Base-by-base conservation (phyloP, 2,888 invertebrate genomes). In the Strigamia maritima region DNA sequence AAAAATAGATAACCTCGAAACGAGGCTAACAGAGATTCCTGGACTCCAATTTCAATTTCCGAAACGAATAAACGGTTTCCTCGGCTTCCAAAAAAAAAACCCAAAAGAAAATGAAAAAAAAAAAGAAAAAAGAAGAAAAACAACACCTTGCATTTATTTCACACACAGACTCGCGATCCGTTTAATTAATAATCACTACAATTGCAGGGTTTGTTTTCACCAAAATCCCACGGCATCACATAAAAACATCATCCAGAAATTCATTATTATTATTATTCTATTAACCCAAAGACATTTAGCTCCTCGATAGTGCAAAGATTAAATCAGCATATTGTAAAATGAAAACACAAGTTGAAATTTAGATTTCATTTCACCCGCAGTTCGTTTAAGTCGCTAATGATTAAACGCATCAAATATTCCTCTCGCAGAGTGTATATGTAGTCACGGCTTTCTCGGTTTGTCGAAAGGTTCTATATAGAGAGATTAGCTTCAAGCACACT, bases 31-130 rank as follows among this genome's bases (percentile, higher is more conserved):
- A 60, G 19, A 60, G 60, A 60, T 60, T 60, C 60, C 24, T 24
- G 60, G 60, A 60, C 60, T 60, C 60, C 60, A 60, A 60, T 60
- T 60, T 60, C 60, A 60, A 60, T 60, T 60, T 60, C 60, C 60
- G 60, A 60, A 60, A 24, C 60, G 60, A 24, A 60, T 60, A 60
- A 60, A 60, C 22, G 60, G 10, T 60, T 60, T 24, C 60, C 12
- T 60, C 60, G 12, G 22, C 0, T 60, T 24, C 7, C 60, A 6
- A 4, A 19, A 31, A 4, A 31, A 31, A 31, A 31, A 31, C n/a
- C n/a, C n/a, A n/a, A n/a, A n/a, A n/a, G n/a, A n/a, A n/a, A n/a
- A n/a, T n/a, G n/a, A n/a, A n/a, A 6, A 4, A 19, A 31, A 4
- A 31, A 31, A 31, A 31, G 7, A 31, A 31, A 7, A 35, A 1